Evolutionary conservation across 1,140 invertebrate species (phyloP), one percentile per base, ranked within the genome.

Genomic region (Caenorhabditis briggsae): DNA sequence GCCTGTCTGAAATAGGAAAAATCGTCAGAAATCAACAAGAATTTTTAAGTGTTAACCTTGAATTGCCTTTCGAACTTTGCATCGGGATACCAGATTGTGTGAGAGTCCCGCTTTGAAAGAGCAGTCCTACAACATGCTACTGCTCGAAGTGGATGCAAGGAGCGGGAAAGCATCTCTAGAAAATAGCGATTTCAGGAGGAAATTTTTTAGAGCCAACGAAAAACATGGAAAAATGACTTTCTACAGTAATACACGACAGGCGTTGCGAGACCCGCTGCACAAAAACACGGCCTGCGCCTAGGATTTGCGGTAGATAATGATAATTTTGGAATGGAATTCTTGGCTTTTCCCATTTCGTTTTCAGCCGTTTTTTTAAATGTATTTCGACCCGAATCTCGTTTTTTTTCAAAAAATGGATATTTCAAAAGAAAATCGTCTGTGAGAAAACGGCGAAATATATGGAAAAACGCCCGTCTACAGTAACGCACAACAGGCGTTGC

Each of bases 11-110:
- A 90, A 88, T 33, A 23, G 25, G 8, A 48, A 53, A 43, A 82
- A 53, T 46, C 8, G 12, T 23, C 53, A 82, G 84, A 11, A 16
- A 16, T 2, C 16, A 16, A 11, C 1, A 50, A 50, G 50, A 8
- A 14, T 50, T 5, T 2, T 50, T 50, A 14, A n/a, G n/a, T n/a
- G 50, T 50, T 50, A 1, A 91, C 90, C 86, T 90, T 89, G 78
- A 90, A 91, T 58, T 89, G 58, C 20, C 90, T 83, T 78, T 89
- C 84, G 82, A 92, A 91, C 86, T 91, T 88, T 7, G 90, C 90
- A 86, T 91, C 90, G 23, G 90, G 90, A 87, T 88, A 90, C 90
- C 90, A 91, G 82, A 91, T 91, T 46, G 87, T 88, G 58, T 87
- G 85, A 25, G 85, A 59, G 48, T 83, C 53, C 9, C 90, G 87